Base-by-base conservation (phyloP, 2,888 invertebrate species). In the Sialis lutaria region DNA sequence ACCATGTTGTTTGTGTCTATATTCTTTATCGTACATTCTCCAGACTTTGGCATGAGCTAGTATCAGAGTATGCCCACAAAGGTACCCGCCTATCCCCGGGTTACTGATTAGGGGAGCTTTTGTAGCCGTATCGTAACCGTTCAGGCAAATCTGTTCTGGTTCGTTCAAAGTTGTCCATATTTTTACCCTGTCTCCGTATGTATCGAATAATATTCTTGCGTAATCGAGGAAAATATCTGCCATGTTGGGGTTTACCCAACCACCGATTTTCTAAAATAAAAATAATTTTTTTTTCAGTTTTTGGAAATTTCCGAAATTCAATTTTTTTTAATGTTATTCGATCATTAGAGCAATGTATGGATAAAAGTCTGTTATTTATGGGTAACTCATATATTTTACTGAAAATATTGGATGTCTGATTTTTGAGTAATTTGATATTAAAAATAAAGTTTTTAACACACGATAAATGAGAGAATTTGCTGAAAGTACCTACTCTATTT, bases 201-300 rank as follows among this genome's bases (percentile, higher is more conserved):
- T 35, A 9, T 48, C 40, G 39, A 48, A 50, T 35, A 44, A 33
- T 32, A 51, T 22, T 40, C 67, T 70, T 0, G 81, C 78, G 52
- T 75, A 82, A 55, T 80, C 77, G 22, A 68, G 72, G 55, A 72
- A 81, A 51, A 74, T 70, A 33, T 78, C 74, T 10, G 77, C 69
- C 4, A 82, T 75, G 52, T 75, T 70, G 0, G 74, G 70, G 58
- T 79, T 82, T 1, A 74, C 66, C 77, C 78, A 82, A 2, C 82
- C 82, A 13, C 80, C 80, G 44, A 78, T 61, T 22, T 76, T 22
- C 22, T 22, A 22, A 22, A 22, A 22, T n/a, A 22, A 22, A 22
- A 22, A 22, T 22, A 22, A 2, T 22, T 22, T 22, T 22, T n/a
- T n/a, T n/a, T n/a, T n/a, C n/a, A n/a, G n/a, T n/a, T n/a, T n/a